Conservation (phyloP, 2,797 vertebrate species). For the Cuculus canorus region DNA sequence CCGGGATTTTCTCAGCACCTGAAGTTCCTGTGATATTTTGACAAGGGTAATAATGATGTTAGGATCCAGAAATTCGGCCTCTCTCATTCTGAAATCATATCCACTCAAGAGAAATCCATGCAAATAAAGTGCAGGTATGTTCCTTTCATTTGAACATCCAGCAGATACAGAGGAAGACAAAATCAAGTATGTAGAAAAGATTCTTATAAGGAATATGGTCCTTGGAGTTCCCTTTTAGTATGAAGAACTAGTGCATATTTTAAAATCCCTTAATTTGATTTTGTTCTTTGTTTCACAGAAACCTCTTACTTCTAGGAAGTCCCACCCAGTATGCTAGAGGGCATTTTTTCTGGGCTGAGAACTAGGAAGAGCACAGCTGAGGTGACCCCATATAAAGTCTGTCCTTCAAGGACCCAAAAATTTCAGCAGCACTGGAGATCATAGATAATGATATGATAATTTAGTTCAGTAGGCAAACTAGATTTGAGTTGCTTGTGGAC, state of each 20-base stretch:
- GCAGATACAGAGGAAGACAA: background rate
- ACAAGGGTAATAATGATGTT: background rate
- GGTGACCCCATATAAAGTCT: background rate
- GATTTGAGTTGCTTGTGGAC: background rate
- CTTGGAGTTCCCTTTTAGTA: background rate
- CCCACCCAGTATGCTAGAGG: background rate
- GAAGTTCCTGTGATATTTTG: background rate
- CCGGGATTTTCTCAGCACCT: background rate
- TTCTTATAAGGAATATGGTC: background rate
- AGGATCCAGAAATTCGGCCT: background rate
- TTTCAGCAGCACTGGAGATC: background rate
- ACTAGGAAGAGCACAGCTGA: background rate
- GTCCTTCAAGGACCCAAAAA: background rate
- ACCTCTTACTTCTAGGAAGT: background rate
- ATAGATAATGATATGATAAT: background rate
- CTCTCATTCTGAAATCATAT: background rate
- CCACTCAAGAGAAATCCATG: background rate
- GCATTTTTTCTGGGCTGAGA: background rate
- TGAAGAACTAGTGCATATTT: background rate
- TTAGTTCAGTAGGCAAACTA: background rate
- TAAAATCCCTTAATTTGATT: background rate
- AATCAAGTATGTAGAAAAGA: background rate
- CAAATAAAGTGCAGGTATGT: background rate
- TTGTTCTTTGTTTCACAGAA: background rate
- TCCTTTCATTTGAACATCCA: background rate